Evolutionary conservation across 2,888 invertebrate species (phyloP).

Genomic region (Protonemura montana): DNA sequence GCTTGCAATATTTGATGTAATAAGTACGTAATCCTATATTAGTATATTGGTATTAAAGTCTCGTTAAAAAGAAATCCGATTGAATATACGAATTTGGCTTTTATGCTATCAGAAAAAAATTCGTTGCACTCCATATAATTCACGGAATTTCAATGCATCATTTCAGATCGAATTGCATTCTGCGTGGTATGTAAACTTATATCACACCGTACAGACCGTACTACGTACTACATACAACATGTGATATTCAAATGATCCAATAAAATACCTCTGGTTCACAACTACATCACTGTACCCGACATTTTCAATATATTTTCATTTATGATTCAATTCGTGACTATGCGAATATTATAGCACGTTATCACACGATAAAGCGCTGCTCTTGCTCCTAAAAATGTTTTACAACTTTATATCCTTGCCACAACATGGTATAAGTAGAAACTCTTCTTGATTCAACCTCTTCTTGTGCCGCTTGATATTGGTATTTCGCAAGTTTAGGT

Average conservation of each 20-base stretch:
- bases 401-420: conserved; percentile 5
- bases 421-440: background rate
- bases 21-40: too few species aligned
- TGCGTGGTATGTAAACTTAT: background rate
- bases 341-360: background rate
- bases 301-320: background rate
- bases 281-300: background rate
- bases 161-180: background rate
- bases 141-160: background rate
- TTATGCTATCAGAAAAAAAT: too few species aligned
- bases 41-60: too few species aligned
- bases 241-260: background rate
- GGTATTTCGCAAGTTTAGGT: background rate
- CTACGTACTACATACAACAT: background rate
- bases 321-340: background rate
- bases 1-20: too few species aligned
- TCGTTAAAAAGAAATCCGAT: too few species aligned
- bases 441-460: background rate
- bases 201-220: too few species aligned
- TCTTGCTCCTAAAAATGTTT: background rate
- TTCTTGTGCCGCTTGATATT: background rate
- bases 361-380: background rate
- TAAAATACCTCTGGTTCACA: background rate
- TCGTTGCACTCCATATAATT: background rate
- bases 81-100: too few species aligned